Conservation (phyloP, 2,797 vertebrate genomes). For the Sebastiscus tertius region DNA sequence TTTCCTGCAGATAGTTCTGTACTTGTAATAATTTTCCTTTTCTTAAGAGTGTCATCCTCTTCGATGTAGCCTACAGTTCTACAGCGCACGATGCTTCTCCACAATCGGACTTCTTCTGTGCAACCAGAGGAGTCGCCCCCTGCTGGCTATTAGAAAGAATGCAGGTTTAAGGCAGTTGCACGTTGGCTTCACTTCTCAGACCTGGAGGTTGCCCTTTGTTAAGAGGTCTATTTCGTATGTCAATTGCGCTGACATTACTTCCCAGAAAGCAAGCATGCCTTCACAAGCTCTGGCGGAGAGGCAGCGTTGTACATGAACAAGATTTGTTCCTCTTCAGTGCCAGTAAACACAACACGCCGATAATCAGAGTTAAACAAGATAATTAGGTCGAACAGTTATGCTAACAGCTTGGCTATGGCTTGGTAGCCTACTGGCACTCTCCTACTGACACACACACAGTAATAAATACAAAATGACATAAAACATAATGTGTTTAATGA, state of each 20-base stretch:
- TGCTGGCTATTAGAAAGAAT: background rate
- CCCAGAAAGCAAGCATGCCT: background rate
- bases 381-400: background rate
- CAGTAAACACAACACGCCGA: background rate
- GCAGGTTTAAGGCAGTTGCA: background rate
- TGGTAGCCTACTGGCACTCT: background rate
- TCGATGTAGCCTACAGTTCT: background rate
- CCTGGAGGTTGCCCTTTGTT: background rate
- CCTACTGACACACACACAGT: background rate
- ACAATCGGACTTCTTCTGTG: too few species aligned
- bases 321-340: background rate
- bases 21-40: background rate
- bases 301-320: background rate
- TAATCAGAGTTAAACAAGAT: background rate
- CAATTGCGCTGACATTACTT: background rate
- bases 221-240: background rate
- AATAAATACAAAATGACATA: background rate
- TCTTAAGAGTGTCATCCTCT: background rate
- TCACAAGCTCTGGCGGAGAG: background rate
- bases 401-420: background rate
- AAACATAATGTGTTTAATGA: background rate
- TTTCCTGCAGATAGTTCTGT: background rate
- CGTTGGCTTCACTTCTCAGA: background rate
- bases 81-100: background rate
- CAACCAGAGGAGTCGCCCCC: background rate